phyloP scores from a whole-genome alignment of 1,140 invertebrate genomes.

The Bombyx mori region ASM3026992v2 NC_085127.1:4958501-4959000 shows the following conservation, averaged over 20 bases:
- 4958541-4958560: neutral
- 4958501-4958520: constrained; percentile 34
- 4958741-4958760: constrained; percentile 51
- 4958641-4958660: constrained; percentile 16
- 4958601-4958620: neutral
- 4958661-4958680: constrained; percentile 40
- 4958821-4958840: constrained; percentile 54
- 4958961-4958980: constrained; percentile 41
- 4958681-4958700: constrained; percentile 51
- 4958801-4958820: constrained; percentile 48
- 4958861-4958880: constrained; percentile 70
- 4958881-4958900: constrained; percentile 68
- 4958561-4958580: neutral
- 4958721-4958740: constrained; percentile 61
- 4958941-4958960: constrained; percentile 31
- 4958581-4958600: neutral
- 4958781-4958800: constrained; percentile 41
- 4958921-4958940: constrained; percentile 60
- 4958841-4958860: constrained; percentile 66
- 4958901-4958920: constrained; percentile 72
- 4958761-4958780: constrained; percentile 46
- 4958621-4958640: constrained; percentile 7
- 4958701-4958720: constrained; percentile 69
- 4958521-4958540: constrained; percentile 14
- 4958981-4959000: constrained; percentile 54